Base-by-base conservation (phyloP, 2,113 vertebrate genomes). In the Zosterops borbonicus region DNA sequence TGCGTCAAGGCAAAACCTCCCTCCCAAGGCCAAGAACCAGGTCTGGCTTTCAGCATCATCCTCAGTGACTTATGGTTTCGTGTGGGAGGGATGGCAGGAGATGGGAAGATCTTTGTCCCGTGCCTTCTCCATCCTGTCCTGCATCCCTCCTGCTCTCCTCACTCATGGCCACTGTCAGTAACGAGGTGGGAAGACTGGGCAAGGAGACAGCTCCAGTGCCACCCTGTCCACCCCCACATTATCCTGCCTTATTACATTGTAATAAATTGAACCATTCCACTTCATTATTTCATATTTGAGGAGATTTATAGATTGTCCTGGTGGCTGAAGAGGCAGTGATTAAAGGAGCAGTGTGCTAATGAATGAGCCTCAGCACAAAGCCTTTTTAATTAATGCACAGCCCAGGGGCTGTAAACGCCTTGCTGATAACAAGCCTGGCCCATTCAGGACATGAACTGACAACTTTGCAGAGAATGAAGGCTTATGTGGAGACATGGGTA, bases 281-380 rank as follows among this genome's bases (percentile, higher is more conserved):
- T 98, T 98, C 98, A 98, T 98, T 97, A 98, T 98, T 98, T 98
- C 97, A 98, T 98, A 98, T 98, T 97, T 95, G 97, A 98, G 96
- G 97, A 98, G 97, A 98, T 98, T 98, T 98, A 98, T 98, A 97
- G 98, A 98, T 98, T 97, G 97, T 98, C 97, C 97, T 97, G 91
- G 97, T 98, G 97, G 97, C 97, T 98, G 98, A 98, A 98, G 97
- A 98, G 97, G 94, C 95, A 96, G 97, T 98, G 97, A 98, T 98
- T 98, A 98, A 98, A 96, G 97, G 93, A 97, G 96, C 96, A 81
- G 94, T 41, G 91, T 94, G 96, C 96, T 98, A 98, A 98, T 98
- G 97, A 98, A 97, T 94, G 94, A 96, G 92, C 89, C 79, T 75
- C 73, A 78, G 94, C 92, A 97, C 97, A 98, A 98, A 98, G 97